These are phyloP conservation scores for Lasioglossum lativentre DNA, from an alignment of 2,888 invertebrate genomes.

Conservation along the genomic window DNA sequence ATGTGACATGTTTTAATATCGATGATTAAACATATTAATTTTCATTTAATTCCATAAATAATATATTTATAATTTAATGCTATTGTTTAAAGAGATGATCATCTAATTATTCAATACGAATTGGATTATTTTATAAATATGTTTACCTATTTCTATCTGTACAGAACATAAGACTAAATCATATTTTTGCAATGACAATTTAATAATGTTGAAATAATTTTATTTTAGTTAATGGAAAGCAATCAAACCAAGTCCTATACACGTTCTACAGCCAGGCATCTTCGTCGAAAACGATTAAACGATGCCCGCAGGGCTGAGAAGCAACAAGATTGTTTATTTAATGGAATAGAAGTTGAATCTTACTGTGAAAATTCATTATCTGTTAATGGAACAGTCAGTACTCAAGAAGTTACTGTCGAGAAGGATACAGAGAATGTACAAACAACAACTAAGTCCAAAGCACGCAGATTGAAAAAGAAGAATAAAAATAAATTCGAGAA, in stretches of 20 bases:
- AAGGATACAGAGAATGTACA: constrained; percentile 3
- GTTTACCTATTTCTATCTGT: not conserved
- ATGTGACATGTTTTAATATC: not conserved
- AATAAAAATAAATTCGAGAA: not conserved
- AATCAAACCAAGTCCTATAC: constrained; percentile 45
- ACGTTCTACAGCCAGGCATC: constrained; percentile 78
- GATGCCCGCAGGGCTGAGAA: constrained; percentile 73
- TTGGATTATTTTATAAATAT: not conserved
- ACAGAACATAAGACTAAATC: not conserved
- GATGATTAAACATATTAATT: not conserved
- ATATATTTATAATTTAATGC: not conserved
- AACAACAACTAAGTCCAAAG: constrained; percentile 32
- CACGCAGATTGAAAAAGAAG: constrained; percentile 26
- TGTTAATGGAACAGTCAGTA: not conserved
- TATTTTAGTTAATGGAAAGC: constrained; percentile 62
- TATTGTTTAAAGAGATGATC: constrained; percentile 31
- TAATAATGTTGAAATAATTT: constrained; percentile 12
- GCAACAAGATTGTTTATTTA: constrained; percentile 13
- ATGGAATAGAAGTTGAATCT: constrained; percentile 18
- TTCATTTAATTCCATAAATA: not conserved
- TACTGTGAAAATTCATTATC: not conserved
- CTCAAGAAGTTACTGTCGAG: constrained; percentile 1
- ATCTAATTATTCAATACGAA: constrained; percentile 16
- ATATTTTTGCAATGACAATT: not conserved
- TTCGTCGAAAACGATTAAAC: constrained; percentile 77